Evolutionary conservation across 2,888 invertebrate species (phyloP), one percentile per base, ranked within the genome.

Genomic region (Tetranychus truncatus): DNA sequence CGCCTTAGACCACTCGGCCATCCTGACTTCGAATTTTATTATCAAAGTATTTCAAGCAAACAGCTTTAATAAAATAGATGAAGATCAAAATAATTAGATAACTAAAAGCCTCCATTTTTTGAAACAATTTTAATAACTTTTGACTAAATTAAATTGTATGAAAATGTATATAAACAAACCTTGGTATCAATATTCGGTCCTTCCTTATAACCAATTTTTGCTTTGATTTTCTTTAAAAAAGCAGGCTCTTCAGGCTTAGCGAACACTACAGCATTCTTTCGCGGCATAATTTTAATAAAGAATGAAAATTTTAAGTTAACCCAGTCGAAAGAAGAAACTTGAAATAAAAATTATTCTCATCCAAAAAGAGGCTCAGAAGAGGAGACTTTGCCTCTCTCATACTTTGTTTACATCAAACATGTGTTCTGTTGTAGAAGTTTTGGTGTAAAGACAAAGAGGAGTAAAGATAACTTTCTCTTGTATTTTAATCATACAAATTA

Each of bases 181-280:
- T 91, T 91, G 73, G 90, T 88, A 77, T 90, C 88, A 77, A 91
- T 83, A 45, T 87, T 87, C 72, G 89, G 89, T 69, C 89, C 89
- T 84, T 91, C 90, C 82, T 89, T 89, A 82, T 89, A 91, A 2
- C 91, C 91, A 74, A 88, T 87, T 85, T 89, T 87, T 81, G 87
- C 86, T 83, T 92, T 92, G 75, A 92, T 84, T 78, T 87, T 86
- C 80, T 87, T 88, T 66, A 92, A 84, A 84, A 92, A 92, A 79
- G 87, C 87, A 11, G 92, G 92, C 82, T 92, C 92, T 76, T 88
- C 86, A 6, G 91, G 91, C 83, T 89, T 90, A 73, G 88, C 87
- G 80, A 87, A 91, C 69, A 87, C 85, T 76, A 91, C 86, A n/a
- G 34, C 24, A 67, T 69, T 69, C n/a, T 45, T 66, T 1, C 66